Base-by-base conservation (phyloP, 1,140 invertebrate genomes). In the Drosophila teissieri region DNA sequence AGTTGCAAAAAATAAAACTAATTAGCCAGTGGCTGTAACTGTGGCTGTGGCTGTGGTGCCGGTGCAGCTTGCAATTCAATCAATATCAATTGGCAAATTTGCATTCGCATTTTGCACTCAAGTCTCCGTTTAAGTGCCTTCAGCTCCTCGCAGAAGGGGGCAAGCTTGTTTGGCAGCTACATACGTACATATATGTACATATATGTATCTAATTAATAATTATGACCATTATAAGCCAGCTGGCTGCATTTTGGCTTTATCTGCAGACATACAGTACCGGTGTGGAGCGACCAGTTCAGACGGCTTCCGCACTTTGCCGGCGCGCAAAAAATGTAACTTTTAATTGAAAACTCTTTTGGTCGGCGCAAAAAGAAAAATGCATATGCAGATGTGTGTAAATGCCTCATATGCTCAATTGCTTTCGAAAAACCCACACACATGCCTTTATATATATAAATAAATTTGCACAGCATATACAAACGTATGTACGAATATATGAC, bases 21-120 rank as follows among this genome's bases (percentile, higher is more conserved):
- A 89, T 89, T 89, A 89, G 84, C 84, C 44, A 73, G 63, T 17
- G 10, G 61, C 22, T 4, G 22, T 24, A 24, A 4, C 19, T 19
- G 19, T 5, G 24, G 24, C 52, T 17, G 40, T 27, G 17, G 17
- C 31, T 31, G 19, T 51, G 44, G 19, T 54, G 65, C 19, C 15
- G 27, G 34, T 24, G 72, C 75, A 51, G 57, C 83, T 67, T 69
- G 80, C 84, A 89, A 67, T 80, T 64, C 73, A 89, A 89, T 89
- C 84, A 89, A 90, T 89, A 89, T 89, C 84, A 89, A 89, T 89
- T 88, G 77, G 76, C 62, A 78, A 89, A 90, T 89, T 89, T 89
- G 85, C 84, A 90, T 89, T 89, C 89, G 85, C 84, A 89, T 88
- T 89, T 88, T 56, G 56, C 68, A 74, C 55, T 69, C 63, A 49